Evolutionary conservation across 2,888 invertebrate genomes (phyloP).

Genomic region (Morpho deidamia): DNA sequence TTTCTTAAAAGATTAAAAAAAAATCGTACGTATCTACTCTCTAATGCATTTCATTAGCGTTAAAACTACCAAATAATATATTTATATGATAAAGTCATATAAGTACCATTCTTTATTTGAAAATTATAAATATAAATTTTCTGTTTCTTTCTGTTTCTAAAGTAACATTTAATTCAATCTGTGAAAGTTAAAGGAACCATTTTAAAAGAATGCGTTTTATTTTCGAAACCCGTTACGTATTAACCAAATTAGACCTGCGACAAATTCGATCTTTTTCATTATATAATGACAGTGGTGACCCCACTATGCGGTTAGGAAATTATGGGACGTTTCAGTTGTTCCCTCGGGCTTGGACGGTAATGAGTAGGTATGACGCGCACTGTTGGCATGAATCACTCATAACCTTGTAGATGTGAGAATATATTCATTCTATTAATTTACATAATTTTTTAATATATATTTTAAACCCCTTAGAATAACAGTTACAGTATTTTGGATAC

Average conservation of each 20-base stretch:
- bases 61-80: no score
- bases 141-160: no score
- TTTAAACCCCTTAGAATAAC: background rate
- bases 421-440: background rate
- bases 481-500: background rate
- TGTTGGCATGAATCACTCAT: conserved; percentile 3
- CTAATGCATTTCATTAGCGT: no score
- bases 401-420: background rate
- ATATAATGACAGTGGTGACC: conserved; percentile 52
- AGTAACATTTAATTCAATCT: no score
- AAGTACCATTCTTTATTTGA: no score
- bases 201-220: background rate
- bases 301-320: conserved; percentile 45
- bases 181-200: no score
- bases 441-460: background rate
- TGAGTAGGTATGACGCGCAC: conserved; percentile 14
- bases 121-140: no score
- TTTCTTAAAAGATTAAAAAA: no score
- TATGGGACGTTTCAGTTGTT: conserved; percentile 37
- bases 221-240: conserved; percentile 6
- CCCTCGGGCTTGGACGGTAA: conserved; percentile 23
- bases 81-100: no score
- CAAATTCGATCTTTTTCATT: conserved; percentile 32
- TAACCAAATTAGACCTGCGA: conserved; percentile 8
- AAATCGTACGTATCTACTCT: no score